Percentiles rank a stretch among this genome's conserved stretches.
Evolutionary conservation across 2,113 vertebrate genomes (phyloP).

Genomic region (Bolborhynchus lineola): DNA sequence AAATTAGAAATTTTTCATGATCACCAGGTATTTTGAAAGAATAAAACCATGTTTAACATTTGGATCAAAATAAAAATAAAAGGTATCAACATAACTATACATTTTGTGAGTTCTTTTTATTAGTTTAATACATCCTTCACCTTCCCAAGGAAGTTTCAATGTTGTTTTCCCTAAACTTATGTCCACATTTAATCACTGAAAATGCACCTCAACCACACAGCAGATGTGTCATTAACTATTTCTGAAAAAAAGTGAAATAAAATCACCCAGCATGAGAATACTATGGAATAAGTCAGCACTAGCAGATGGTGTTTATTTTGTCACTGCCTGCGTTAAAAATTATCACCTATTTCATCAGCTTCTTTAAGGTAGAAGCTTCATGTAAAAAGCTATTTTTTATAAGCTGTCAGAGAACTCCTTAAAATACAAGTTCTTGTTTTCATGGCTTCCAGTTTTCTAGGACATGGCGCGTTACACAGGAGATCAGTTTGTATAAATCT

Average conservation of each 20-base stretch:
- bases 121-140: background rate
- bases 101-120: background rate
- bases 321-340: constrained; percentile 83
- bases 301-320: constrained; percentile 96
- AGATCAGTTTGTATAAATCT: constrained; percentile 84
- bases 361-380: constrained; percentile 79
- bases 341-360: constrained; percentile 80
- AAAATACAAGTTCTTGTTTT: constrained; percentile 85
- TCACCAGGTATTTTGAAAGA: background rate
- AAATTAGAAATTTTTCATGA: background rate
- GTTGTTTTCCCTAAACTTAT: constrained; percentile 51
- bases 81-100: background rate
- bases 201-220: constrained; percentile 66
- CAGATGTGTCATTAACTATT: constrained; percentile 82
- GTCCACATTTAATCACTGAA: constrained; percentile 64
- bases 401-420: constrained; percentile 70
- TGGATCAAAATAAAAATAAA: background rate
- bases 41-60: background rate
- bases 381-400: constrained; percentile 66
- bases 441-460: constrained; percentile 88
- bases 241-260: constrained; percentile 77
- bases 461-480: constrained; percentile 82
- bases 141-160: constrained; percentile 4
- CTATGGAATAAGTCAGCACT: constrained; percentile 77
- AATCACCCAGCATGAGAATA: constrained; percentile 76